phyloP scores from a whole-genome alignment of 2,888 invertebrate genomes.

The Quadroppia sp. region DNA sequence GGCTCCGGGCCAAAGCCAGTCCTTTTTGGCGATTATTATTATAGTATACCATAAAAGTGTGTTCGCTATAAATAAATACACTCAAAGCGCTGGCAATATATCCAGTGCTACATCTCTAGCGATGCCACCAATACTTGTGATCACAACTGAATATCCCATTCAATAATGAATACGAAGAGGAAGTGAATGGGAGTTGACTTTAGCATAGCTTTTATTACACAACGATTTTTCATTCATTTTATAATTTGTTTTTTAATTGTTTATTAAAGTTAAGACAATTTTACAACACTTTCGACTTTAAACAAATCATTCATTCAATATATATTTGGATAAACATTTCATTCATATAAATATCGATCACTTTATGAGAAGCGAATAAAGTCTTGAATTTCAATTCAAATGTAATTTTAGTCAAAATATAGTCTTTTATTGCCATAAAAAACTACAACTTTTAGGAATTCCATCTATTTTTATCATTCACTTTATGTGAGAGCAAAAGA shows the following conservation, averaged over 20 bases:
- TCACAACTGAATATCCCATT: neutral
- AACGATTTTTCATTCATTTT: neutral
- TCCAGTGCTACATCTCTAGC: neutral
- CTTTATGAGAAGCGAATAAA: too few species aligned
- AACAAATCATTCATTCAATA: too few species aligned
- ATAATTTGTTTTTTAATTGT: neutral
- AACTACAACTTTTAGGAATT: neutral
- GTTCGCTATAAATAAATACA: neutral
- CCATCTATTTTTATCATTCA: slow-evolving; percentile 10
- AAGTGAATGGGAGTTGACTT: slow-evolving; percentile 21
- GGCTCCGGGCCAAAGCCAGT: neutral
- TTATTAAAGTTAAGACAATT: too few species aligned
- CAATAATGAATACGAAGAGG: neutral
- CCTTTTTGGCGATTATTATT: slow-evolving; percentile 3
- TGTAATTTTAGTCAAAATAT: too few species aligned
- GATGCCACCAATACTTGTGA: neutral
- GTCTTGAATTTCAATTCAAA: too few species aligned
- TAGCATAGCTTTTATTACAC: neutral
- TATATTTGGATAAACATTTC: too few species aligned
- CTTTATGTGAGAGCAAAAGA: neutral
- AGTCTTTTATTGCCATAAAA: too few species aligned
- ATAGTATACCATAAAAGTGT: slow-evolving; percentile 7
- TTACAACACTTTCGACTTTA: too few species aligned
- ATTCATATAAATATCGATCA: too few species aligned
- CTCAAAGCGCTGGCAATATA: neutral